These are phyloP conservation scores for Melangyna quadrimaculata DNA, from an alignment of 2,888 invertebrate genomes.

Conservation along the genomic window DNA sequence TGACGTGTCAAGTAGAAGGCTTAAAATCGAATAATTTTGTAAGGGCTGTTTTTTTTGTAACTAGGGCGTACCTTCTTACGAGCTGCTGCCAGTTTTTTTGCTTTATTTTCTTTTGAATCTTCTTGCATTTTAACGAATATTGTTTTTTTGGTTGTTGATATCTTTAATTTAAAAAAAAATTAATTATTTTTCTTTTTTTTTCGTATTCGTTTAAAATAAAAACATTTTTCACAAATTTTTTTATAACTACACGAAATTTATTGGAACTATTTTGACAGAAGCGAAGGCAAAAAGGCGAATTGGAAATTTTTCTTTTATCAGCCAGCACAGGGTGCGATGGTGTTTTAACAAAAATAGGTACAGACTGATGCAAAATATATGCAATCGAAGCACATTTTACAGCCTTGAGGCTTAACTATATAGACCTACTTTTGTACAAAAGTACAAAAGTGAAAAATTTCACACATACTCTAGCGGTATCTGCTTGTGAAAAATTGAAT, in stretches of 20 bases:
- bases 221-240: constrained; percentile 32
- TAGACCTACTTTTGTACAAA: no score
- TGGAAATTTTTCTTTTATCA: not conserved
- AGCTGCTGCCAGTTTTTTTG: constrained; percentile 80
- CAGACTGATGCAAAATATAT: not conserved
- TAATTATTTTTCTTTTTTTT: constrained; percentile 28
- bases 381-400: not conserved
- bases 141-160: not conserved
- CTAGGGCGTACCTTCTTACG: constrained; percentile 78
- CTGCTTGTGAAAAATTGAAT: no score
- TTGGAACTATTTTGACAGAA: constrained; percentile 13
- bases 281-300: not conserved
- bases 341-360: no score
- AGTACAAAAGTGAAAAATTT: no score
- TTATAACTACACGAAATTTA: constrained; percentile 19
- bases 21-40: constrained; percentile 6
- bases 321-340: not conserved
- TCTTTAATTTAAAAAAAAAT: not conserved
- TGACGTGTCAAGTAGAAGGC: constrained; percentile 58
- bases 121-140: constrained; percentile 75
- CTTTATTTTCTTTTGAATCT: constrained; percentile 78
- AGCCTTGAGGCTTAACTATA: no score
- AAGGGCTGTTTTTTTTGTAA: constrained; percentile 4
- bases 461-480: no score
- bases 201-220: constrained; percentile 4